Conservation (phyloP, 1,140 invertebrate genomes). For the Potamilus streckersoni region DNA sequence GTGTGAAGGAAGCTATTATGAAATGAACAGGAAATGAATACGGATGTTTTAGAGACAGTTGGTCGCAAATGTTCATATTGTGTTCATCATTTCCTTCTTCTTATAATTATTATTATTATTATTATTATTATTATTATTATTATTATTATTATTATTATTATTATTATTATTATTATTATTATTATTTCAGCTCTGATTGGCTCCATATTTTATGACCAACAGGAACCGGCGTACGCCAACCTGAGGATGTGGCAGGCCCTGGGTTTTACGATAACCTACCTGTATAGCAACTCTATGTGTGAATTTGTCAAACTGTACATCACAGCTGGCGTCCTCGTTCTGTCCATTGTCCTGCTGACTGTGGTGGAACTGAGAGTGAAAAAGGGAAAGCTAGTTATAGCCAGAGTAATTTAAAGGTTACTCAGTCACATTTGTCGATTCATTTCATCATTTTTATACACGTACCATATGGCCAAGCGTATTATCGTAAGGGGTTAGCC, state of each 20-base stretch:
- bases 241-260: slow-evolving; percentile 42
- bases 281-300: slow-evolving; percentile 42
- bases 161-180: slow-evolving; percentile 7
- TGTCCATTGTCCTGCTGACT: slow-evolving; percentile 34
- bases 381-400: too few species aligned
- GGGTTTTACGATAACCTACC: slow-evolving; percentile 47
- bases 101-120: slow-evolving; percentile 2
- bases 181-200: slow-evolving; percentile 44
- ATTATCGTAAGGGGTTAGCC: too few species aligned
- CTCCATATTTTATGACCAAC: slow-evolving; percentile 39
- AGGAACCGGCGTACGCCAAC: slow-evolving; percentile 51
- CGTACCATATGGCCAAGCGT: too few species aligned
- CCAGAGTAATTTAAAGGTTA: too few species aligned
- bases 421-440: too few species aligned
- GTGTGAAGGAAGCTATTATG: not conserved
- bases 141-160: slow-evolving; percentile 4
- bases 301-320: slow-evolving; percentile 47
- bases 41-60: not conserved
- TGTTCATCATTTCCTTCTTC: not conserved
- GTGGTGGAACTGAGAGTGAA: slow-evolving; percentile 38
- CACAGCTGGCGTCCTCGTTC: slow-evolving; percentile 23
- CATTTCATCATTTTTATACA: too few species aligned
- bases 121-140: slow-evolving; percentile 1
- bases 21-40: not conserved
- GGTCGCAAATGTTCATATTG: not conserved